These are phyloP conservation scores for Hippocampus barbouri DNA, from an alignment of 2,113 vertebrate species.

Conservation along the genomic window DNA sequence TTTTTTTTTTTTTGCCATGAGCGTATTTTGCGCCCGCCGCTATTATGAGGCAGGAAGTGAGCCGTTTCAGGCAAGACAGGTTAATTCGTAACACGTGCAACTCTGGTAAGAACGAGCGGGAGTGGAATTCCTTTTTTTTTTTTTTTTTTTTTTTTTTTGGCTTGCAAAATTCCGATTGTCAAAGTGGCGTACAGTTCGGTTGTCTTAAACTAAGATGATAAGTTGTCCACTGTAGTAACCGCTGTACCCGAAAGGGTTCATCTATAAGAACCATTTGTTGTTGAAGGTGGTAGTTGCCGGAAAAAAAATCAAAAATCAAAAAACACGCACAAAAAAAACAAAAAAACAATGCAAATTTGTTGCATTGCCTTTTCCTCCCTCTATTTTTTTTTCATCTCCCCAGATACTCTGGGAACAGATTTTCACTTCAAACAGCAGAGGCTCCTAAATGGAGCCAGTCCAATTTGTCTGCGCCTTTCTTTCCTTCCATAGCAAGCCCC, in stretches of 20 bases:
- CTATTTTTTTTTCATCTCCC: slow-evolving; percentile 2
- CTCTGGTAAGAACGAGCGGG: slow-evolving; percentile 24
- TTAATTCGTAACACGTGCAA: slow-evolving; percentile 57
- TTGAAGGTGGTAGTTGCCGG: not conserved
- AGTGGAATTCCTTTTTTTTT: not conserved
- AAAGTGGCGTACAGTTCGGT: too few relatives aligned
- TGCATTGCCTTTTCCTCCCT: slow-evolving; percentile 28
- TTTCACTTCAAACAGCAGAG: slow-evolving; percentile 86
- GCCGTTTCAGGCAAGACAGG: slow-evolving; percentile 45
- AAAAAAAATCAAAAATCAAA: slow-evolving; percentile 9
- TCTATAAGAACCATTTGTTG: not conserved
- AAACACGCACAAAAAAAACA: not conserved
- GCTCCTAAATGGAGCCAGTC: slow-evolving; percentile 75
- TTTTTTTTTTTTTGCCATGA: slow-evolving; percentile 41
- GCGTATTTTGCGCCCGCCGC: slow-evolving; percentile 31
- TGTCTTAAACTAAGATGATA: too few relatives aligned
- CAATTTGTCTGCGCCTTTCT: slow-evolving; percentile 90
- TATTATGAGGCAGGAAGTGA: slow-evolving; percentile 48
- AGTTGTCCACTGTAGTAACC: too few relatives aligned
- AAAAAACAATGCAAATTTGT: not conserved
- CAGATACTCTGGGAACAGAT: slow-evolving; percentile 67
- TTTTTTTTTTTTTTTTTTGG: not conserved
- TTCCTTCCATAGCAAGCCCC: slow-evolving; percentile 81
- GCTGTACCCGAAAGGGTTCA: too few relatives aligned
- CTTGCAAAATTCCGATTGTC: not conserved